Conservation (phyloP, 64 coral and sea anemone species). For the Stichodactyla helianthus region DNA sequence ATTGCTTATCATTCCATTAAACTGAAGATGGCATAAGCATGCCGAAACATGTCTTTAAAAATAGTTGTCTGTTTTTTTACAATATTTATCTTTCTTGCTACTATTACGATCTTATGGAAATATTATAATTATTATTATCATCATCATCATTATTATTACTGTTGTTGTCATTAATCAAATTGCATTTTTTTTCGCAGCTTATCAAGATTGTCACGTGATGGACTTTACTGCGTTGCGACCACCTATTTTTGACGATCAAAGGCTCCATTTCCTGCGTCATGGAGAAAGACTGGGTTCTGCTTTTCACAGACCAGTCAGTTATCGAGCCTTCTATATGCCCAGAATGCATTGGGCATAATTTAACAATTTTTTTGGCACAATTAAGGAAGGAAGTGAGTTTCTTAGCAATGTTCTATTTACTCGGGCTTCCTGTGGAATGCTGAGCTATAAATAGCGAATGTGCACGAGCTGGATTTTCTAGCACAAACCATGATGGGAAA, state of each 20-base stretch:
- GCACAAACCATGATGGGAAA: too few species aligned
- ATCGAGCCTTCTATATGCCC: constrained; percentile 34
- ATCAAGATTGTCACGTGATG: constrained; percentile 37
- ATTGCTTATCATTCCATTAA: too few species aligned
- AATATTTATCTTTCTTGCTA: too few species aligned
- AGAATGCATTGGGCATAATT: constrained; percentile 51
- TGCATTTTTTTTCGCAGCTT: constrained; percentile 16
- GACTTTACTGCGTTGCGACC: constrained; percentile 18
- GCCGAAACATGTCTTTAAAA: too few species aligned
- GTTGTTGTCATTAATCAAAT: too few species aligned
- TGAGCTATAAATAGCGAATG: too few species aligned
- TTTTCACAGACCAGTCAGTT: constrained; percentile 47
- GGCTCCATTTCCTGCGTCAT: constrained; percentile 21
- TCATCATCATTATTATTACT: too few species aligned
- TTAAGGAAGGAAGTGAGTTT: background rate
- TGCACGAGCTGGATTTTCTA: too few species aligned
- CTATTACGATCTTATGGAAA: too few species aligned
- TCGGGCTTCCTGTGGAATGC: too few species aligned
- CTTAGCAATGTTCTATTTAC: background rate
- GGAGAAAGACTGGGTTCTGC: constrained; percentile 55
- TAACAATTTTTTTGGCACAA: background rate
- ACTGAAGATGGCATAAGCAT: too few species aligned
- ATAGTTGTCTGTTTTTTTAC: too few species aligned
- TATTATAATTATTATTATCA: background rate
- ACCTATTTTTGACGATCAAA: constrained; percentile 21